phyloP scores from a whole-genome alignment of 2,888 invertebrate species.

The Drosophila incognita region DNA sequence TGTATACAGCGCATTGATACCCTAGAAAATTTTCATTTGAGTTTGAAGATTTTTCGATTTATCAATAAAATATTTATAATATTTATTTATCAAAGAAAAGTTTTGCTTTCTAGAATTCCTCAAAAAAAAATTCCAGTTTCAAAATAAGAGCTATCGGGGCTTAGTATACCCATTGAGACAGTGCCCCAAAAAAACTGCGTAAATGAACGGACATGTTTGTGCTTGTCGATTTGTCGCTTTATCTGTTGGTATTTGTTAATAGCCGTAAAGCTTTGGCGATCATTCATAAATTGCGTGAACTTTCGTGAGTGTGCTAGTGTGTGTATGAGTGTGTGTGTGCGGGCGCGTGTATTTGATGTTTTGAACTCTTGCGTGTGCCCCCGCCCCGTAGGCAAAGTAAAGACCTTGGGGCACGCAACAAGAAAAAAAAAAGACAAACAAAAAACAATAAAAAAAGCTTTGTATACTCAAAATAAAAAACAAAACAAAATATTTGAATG shows the following conservation, averaged over 20 bases:
- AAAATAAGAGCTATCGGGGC: neutral
- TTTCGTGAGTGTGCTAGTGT: slow-evolving; percentile 17
- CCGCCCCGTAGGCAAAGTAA: slow-evolving; percentile 63
- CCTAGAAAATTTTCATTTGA: slow-evolving; percentile 1
- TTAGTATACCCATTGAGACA: slow-evolving; percentile 3
- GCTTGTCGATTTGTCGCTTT: neutral
- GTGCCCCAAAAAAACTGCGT: slow-evolving; percentile 22
- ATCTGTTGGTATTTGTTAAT: slow-evolving; percentile 66
- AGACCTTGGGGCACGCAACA: slow-evolving; percentile 55
- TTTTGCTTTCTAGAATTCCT: neutral
- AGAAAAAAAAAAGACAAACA: slow-evolving; percentile 18
- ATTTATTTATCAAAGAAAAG: neutral
- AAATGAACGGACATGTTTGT: slow-evolving; percentile 33
- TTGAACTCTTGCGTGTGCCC: slow-evolving; percentile 65
- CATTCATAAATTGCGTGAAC: slow-evolving; percentile 76
- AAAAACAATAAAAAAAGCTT: slow-evolving; percentile 37
- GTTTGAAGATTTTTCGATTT: neutral
- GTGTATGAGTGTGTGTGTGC: slow-evolving; percentile 25
- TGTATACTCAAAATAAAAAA: slow-evolving; percentile 37
- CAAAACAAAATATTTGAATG: slow-evolving; percentile 11
- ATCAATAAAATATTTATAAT: neutral
- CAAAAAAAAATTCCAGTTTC: too few species aligned
- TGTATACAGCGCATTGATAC: neutral
- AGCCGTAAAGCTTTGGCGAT: slow-evolving; percentile 67
- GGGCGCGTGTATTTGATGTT: slow-evolving; percentile 46